Percentiles rank a stretch among this genome's conserved stretches.
phyloP scores from a whole-genome alignment of 2,113 vertebrate species.

The Pagrus major region DNA sequence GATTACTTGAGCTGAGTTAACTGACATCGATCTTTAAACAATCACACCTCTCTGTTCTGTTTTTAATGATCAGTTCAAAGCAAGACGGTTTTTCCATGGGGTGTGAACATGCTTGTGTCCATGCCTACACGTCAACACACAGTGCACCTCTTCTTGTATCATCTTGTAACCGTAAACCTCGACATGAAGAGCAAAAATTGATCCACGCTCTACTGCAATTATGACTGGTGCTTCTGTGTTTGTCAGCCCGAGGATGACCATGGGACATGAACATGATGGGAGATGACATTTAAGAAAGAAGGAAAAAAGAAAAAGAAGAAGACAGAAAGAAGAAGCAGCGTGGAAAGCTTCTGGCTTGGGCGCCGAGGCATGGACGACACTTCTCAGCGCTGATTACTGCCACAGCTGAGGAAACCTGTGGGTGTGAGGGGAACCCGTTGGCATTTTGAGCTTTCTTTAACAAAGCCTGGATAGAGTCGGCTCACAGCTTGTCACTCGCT shows the following conservation, averaged over 20 bases:
- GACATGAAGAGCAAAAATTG: constrained; percentile 26
- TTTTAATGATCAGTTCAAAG: background rate
- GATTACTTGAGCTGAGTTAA: background rate
- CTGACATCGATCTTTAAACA: constrained; percentile 1
- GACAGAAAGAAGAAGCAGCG: constrained; percentile 26
- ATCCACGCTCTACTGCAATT: constrained; percentile 31
- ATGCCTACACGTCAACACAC: background rate
- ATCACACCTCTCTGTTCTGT: background rate
- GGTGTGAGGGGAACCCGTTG: constrained; percentile 55
- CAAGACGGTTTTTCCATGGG: background rate
- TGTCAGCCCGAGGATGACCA: constrained; percentile 54
- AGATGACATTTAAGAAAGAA: constrained; percentile 73
- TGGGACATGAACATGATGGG: constrained; percentile 51
- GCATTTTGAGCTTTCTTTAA: constrained; percentile 66
- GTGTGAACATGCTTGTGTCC: background rate
- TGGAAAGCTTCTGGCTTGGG: constrained; percentile 52
- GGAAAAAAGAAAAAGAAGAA: constrained; percentile 28
- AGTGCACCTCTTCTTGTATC: background rate
- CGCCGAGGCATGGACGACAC: constrained; percentile 44
- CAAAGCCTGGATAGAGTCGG: constrained; percentile 51
- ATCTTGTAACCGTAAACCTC: constrained; percentile 21
- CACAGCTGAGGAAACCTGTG: constrained; percentile 58
- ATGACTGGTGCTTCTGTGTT: constrained; percentile 54
- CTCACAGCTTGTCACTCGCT: constrained; percentile 49
- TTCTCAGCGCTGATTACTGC: constrained; percentile 68